These are phyloP conservation scores for Thyatira batis DNA, from an alignment of 2,888 invertebrate genomes.

Conservation along the genomic window DNA sequence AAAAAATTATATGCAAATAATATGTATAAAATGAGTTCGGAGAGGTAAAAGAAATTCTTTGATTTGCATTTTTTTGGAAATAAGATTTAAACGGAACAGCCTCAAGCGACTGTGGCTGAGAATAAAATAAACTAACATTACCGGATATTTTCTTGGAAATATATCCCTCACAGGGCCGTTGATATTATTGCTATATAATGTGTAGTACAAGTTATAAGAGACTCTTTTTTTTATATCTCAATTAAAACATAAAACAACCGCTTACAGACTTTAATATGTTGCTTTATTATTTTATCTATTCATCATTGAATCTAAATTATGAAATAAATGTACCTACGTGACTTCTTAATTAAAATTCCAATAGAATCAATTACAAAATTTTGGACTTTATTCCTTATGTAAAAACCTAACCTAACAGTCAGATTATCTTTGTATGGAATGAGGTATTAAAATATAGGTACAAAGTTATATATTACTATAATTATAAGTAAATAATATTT, in stretches of 20 bases:
- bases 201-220: conserved; percentile 28
- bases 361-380: no score
- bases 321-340: no score
- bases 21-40: not conserved
- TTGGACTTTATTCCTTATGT: no score
- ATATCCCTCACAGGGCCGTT: conserved; percentile 32
- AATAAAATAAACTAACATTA: conserved; percentile 35
- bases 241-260: not conserved
- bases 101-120: conserved; percentile 13
- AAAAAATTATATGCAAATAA: not conserved
- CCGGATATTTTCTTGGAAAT: conserved; percentile 36
- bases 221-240: conserved; percentile 11
- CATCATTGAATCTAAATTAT: no score
- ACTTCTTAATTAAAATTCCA: no score
- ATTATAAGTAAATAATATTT: conserved; percentile 15
- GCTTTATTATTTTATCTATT: no score
- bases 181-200: conserved; percentile 34
- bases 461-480: no score
- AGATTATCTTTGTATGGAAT: no score
- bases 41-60: conserved; percentile 8
- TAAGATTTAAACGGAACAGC: conserved; percentile 28
- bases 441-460: no score
- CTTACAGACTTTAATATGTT: no score
- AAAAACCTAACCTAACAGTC: no score
- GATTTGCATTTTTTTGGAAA: conserved; percentile 22